These are phyloP conservation scores for Passer domesticus DNA, from an alignment of 2,113 vertebrate genomes.

Conservation along the genomic window DNA sequence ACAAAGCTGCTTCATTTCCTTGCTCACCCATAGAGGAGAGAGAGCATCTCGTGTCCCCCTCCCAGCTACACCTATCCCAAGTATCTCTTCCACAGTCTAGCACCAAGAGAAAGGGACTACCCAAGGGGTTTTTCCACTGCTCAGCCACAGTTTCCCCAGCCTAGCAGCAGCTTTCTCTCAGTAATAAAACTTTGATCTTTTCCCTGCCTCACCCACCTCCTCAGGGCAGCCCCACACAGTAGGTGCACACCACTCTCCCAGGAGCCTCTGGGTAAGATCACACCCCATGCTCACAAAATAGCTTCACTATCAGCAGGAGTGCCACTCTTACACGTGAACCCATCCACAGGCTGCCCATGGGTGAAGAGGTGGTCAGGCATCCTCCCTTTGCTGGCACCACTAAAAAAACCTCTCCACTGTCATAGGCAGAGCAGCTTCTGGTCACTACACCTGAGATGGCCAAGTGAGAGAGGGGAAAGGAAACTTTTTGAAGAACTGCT, in stretches of 20 bases:
- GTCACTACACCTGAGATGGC: not conserved
- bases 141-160: not conserved
- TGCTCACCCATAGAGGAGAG: accelerated
- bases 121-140: not conserved
- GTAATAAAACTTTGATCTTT: not conserved
- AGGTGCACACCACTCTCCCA: not conserved
- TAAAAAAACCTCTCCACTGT: not conserved
- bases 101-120: accelerated
- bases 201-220: not conserved
- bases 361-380: not conserved
- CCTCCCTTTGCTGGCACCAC: not conserved
- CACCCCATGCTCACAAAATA: not conserved
- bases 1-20: not conserved
- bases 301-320: not conserved
- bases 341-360: not conserved
- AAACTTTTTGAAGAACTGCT: not conserved
- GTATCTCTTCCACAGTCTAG: not conserved
- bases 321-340: accelerated
- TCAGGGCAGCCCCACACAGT: not conserved
- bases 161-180: not conserved
- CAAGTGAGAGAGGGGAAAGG: not conserved
- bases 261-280: not conserved
- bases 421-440: not conserved
- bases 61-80: not conserved
- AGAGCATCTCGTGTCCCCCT: not conserved